Percentiles rank a stretch among this genome's conserved stretches.
Evolutionary conservation across 30 jellyfish, hydroid and myxozoan species (phyloP).

Genomic region (Rhopilema esculentum): DNA sequence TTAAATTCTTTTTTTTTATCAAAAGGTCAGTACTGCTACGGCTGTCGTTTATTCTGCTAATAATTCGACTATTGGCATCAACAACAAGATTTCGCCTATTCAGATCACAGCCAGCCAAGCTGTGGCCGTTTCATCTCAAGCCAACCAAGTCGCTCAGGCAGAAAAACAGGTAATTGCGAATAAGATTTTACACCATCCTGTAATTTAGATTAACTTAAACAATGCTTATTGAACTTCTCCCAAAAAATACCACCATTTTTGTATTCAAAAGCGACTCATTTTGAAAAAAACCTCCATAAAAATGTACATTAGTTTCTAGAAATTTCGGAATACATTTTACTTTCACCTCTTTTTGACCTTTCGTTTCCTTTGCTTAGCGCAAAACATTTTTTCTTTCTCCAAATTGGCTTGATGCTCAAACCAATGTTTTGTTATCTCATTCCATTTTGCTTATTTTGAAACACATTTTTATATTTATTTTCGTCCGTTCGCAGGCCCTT

Average conservation of each 20-base stretch:
- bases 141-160: constrained; percentile 24
- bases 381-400: too few species aligned
- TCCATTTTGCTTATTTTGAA: neutral
- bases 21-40: constrained; percentile 76
- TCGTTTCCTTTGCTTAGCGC: too few species aligned
- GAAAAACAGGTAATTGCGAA: constrained; percentile 52
- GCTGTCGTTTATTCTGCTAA: constrained; percentile 62
- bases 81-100: constrained; percentile 67
- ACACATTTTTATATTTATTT: neutral
- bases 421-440: neutral
- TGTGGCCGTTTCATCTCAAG: constrained; percentile 33
- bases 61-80: constrained; percentile 41
- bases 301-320: too few species aligned
- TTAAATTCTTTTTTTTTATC: too few species aligned
- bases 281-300: too few species aligned
- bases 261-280: too few species aligned
- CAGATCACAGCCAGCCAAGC: constrained; percentile 64
- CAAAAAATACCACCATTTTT: too few species aligned
- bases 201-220: neutral
- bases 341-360: too few species aligned
- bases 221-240: too few species aligned
- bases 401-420: too few species aligned
- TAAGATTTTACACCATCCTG: neutral
- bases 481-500: constrained; percentile 24
- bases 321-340: too few species aligned